Percentiles rank a stretch among this genome's conserved stretches.
Evolutionary conservation across 2,113 vertebrate genomes (phyloP).

Genomic region (Coreoperca whiteheadi): DNA sequence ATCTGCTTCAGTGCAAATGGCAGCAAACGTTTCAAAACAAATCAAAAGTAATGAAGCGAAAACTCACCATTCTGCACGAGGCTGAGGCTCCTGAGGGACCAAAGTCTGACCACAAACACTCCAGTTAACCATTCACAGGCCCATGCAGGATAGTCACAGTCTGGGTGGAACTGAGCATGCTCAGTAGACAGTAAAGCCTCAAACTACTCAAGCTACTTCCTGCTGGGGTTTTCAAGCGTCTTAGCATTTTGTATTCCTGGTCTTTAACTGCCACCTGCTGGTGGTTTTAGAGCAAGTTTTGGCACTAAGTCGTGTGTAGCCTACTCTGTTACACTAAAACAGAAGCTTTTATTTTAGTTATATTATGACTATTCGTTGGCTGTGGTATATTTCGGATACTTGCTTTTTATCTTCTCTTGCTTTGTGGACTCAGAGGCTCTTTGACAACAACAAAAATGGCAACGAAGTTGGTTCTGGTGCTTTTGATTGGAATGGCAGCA

Average conservation of each 20-base stretch:
- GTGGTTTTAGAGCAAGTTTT: background rate
- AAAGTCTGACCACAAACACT: background rate
- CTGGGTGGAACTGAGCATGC: slow-evolving; percentile 26
- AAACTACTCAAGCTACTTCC: background rate
- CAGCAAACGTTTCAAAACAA: background rate
- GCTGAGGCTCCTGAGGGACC: background rate
- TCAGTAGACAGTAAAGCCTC: background rate
- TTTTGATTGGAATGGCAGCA: background rate
- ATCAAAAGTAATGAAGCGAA: background rate
- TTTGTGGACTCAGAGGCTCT: background rate
- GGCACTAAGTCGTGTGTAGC: background rate
- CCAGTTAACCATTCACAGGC: background rate
- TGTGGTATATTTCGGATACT: background rate
- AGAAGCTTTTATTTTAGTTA: background rate
- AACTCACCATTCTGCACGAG: slow-evolving; percentile 57
- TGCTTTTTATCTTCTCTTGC: background rate
- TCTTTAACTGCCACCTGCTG: slow-evolving; percentile 55
- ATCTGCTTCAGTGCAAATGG: background rate
- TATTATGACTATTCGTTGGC: background rate
- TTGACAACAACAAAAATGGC: no score
- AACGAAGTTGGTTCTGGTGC: background rate
- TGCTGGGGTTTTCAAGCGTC: background rate
- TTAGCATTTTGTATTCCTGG: slow-evolving; percentile 6
- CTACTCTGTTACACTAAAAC: background rate
- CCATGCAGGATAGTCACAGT: background rate